phyloP scores from a whole-genome alignment of 2,888 invertebrate genomes.

The Junonia oenone region DNA sequence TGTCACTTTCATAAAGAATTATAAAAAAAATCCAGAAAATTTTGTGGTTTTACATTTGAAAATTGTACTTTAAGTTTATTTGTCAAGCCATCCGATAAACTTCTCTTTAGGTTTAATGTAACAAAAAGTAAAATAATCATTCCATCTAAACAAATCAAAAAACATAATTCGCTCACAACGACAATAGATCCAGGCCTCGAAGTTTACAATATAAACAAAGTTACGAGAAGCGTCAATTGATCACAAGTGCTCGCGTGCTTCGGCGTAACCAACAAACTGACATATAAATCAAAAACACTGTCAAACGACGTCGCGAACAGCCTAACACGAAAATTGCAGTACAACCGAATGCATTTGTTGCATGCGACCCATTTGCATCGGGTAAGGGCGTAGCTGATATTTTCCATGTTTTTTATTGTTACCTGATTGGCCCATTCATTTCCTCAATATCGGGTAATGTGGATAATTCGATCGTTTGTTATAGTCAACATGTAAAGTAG shows the following conservation, averaged over 20 bases:
- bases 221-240: conserved; percentile 47
- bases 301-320: conserved; percentile 59
- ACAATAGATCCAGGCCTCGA: neutral
- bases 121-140: too few species aligned
- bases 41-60: too few species aligned
- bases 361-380: conserved; percentile 53
- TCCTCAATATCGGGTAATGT: conserved; percentile 19
- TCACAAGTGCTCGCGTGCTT: conserved; percentile 65
- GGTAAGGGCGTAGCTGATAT: conserved; percentile 43
- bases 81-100: too few species aligned
- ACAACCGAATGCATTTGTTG: conserved; percentile 65
- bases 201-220: neutral
- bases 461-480: conserved; percentile 12
- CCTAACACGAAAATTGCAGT: conserved; percentile 71
- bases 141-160: neutral
- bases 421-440: conserved; percentile 32
- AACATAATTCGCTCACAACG: neutral
- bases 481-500: too few species aligned
- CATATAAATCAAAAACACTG: conserved; percentile 60
- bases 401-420: conserved; percentile 36
- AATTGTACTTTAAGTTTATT: too few species aligned
- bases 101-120: too few species aligned
- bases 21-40: too few species aligned
- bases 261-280: conserved; percentile 38
- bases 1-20: too few species aligned